Evolutionary conservation across 2,888 invertebrate species (phyloP).

Genomic region (Orthosia cruda): DNA sequence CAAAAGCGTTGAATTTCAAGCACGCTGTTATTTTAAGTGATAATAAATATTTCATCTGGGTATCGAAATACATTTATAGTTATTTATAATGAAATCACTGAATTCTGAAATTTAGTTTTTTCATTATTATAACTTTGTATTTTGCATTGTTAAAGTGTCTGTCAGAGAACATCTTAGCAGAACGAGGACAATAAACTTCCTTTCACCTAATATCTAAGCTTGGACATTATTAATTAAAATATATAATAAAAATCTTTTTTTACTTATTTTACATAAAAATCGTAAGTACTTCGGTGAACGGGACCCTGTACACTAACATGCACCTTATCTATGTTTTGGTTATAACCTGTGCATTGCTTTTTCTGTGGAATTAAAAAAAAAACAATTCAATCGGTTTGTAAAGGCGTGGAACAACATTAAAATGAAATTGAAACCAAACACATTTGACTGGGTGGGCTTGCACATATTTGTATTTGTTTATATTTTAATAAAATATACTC

Average conservation of each 20-base stretch:
- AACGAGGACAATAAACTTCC: slow-evolving; percentile 57
- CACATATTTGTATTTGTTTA: neutral
- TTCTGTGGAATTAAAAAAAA: neutral
- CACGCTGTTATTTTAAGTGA: neutral
- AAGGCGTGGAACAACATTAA: neutral
- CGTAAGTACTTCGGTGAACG: slow-evolving; percentile 67
- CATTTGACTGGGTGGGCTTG: neutral
- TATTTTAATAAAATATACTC: slow-evolving; percentile 4
- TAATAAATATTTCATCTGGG: neutral
- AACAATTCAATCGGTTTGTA: neutral
- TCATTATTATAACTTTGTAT: too few species aligned
- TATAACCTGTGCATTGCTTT: slow-evolving; percentile 51
- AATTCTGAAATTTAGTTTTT: too few species aligned
- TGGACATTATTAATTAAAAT: slow-evolving; percentile 68
- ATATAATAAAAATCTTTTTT: slow-evolving; percentile 52
- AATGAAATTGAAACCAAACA: neutral
- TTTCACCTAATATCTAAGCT: slow-evolving; percentile 69
- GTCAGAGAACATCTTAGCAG: slow-evolving; percentile 61
- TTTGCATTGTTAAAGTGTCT: neutral
- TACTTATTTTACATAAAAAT: slow-evolving; percentile 61
- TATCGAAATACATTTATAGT: too few species aligned
- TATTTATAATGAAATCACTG: too few species aligned
- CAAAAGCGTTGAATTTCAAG: neutral
- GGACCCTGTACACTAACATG: slow-evolving; percentile 70
- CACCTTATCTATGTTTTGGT: slow-evolving; percentile 57